A percentile compares a stretch with the other conserved stretches of the same genome.
Evolutionary conservation across 2,797 vertebrate species (phyloP).

Genomic region (Ceryle rudis): DNA sequence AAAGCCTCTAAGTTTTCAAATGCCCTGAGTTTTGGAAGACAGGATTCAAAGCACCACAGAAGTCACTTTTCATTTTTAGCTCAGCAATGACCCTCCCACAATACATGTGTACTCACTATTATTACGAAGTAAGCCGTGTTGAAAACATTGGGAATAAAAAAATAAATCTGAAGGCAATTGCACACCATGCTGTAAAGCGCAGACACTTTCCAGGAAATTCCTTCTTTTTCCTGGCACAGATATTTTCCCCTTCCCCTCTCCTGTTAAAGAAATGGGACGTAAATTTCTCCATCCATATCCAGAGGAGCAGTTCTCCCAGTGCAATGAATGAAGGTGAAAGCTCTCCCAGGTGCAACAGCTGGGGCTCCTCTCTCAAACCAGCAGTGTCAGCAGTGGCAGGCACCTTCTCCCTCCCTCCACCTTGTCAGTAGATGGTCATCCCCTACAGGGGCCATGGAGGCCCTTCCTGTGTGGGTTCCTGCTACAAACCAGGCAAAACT

Average conservation of each 20-base stretch:
- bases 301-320: neutral
- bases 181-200: neutral
- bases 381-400: neutral
- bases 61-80: neutral
- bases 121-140: neutral
- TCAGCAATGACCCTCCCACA: neutral
- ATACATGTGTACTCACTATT: accelerated
- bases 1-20: neutral
- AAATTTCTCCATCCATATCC: neutral
- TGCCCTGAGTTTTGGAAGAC: neutral
- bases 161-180: neutral
- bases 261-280: neutral
- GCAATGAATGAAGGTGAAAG: neutral
- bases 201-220: neutral
- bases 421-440: neutral
- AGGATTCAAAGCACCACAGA: neutral
- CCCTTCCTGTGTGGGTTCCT: accelerated
- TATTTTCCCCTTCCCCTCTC: neutral
- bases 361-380: neutral
- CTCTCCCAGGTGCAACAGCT: neutral
- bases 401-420: neutral
- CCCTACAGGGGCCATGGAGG: accelerated
- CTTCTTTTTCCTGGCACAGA: neutral
- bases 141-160: neutral
- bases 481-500: accelerated